Percentiles rank a stretch among this genome's conserved stretches.
Evolutionary conservation across 2,113 vertebrate genomes (phyloP).

Genomic region (Callorhinus ursinus): DNA sequence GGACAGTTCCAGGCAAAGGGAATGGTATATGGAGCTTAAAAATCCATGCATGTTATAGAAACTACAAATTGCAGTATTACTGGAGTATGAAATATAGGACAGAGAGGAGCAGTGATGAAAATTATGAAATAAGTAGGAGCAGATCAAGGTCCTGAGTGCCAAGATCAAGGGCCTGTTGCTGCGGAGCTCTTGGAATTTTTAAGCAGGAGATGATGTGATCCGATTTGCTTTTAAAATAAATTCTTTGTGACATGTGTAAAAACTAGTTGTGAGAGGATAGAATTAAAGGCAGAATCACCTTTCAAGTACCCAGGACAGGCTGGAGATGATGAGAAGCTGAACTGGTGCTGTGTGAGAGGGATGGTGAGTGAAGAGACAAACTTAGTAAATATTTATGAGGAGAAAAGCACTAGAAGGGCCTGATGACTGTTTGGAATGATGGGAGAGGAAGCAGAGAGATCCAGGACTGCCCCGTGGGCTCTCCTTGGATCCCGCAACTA

Average conservation of each 20-base stretch:
- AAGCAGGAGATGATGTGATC: background rate
- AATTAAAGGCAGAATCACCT: background rate
- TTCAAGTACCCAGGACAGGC: background rate
- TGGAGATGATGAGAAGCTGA: background rate
- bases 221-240: constrained; percentile 35
- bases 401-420: background rate
- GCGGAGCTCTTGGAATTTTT: background rate
- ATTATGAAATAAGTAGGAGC: background rate
- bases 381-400: background rate
- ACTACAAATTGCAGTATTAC: background rate
- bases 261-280: background rate
- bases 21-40: background rate
- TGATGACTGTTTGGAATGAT: background rate
- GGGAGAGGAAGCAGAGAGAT: background rate
- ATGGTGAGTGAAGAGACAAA: background rate
- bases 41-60: background rate
- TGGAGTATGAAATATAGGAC: background rate
- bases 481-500: background rate
- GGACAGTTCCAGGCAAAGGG: background rate
- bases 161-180: background rate
- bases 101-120: background rate
- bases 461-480: background rate
- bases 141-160: background rate
- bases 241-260: background rate
- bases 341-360: background rate